A percentile compares a stretch with the other conserved stretches of the same genome.
These are phyloP conservation scores for Dicerorhinus sumatrensis DNA, from an alignment of 2,113 vertebrate genomes.

Conservation along the genomic window DNA sequence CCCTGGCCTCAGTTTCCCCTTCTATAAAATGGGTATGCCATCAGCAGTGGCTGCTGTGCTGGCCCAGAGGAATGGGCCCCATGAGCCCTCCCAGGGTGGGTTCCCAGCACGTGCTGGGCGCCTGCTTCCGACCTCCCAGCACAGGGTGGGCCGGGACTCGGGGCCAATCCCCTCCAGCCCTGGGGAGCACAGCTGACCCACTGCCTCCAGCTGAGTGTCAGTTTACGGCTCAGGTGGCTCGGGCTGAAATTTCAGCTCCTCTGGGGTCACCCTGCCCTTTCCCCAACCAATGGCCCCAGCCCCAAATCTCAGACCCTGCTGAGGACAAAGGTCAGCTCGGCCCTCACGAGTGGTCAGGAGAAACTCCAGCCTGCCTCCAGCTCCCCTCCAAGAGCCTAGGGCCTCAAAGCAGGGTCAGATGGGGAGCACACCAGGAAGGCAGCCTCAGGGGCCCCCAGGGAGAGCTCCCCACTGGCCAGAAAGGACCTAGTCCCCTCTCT, in stretches of 20 bases:
- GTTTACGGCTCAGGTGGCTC: fast-evolving
- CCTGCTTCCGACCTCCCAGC: background rate
- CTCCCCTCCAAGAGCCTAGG: background rate
- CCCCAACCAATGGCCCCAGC: background rate
- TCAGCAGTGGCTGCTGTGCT: background rate
- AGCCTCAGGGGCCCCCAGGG: fast-evolving
- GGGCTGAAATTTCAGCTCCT: background rate
- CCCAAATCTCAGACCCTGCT: background rate
- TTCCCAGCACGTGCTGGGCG: fast-evolving
- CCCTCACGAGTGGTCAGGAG: fast-evolving
- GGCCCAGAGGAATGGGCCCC: background rate
- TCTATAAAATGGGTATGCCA: background rate
- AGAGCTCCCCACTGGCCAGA: background rate
- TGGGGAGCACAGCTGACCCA: background rate
- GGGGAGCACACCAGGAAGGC: background rate
- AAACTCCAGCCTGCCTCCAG: background rate
- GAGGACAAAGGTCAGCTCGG: background rate
- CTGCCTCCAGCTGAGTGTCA: background rate
- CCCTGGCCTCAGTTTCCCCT: background rate
- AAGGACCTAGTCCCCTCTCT: background rate
- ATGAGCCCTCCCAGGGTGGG: fast-evolving
- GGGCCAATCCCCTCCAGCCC: background rate
- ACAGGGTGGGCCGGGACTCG: background rate
- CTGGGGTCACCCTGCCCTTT: background rate
- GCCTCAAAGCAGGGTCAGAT: background rate